Evolutionary conservation across 2,888 invertebrate genomes (phyloP).

Genomic region (Drosophila helvetica): DNA sequence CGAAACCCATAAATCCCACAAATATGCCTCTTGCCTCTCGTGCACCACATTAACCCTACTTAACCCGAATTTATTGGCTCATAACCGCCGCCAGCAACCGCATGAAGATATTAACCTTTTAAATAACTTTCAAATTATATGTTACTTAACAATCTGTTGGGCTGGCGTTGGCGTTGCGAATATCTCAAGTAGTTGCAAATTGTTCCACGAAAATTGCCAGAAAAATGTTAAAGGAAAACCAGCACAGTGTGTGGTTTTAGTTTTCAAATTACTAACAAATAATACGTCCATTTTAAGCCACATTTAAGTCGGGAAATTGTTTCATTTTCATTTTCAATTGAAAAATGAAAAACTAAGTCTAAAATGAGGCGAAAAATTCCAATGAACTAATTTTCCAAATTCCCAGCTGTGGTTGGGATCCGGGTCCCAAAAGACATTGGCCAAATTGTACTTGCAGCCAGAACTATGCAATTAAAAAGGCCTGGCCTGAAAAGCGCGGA

Average conservation of each 20-base stretch:
- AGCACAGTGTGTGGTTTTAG: neutral
- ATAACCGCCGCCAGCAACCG: constrained; percentile 48
- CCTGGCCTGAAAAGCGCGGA: too few relatives aligned
- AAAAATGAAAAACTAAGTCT: too few relatives aligned
- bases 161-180: constrained; percentile 48
- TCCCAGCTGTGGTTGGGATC: constrained; percentile 24
- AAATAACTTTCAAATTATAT: constrained; percentile 62
- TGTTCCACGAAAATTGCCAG: constrained; percentile 16
- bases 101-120: constrained; percentile 69
- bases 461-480: constrained; percentile 61
- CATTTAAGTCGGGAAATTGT: constrained; percentile 8
- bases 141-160: constrained; percentile 49
- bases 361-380: constrained; percentile 4
- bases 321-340: neutral
- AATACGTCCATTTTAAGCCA: neutral
- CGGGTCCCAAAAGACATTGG: constrained; percentile 19
- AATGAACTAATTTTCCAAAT: constrained; percentile 44
- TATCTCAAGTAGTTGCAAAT: constrained; percentile 58
- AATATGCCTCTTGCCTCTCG: constrained; percentile 8
- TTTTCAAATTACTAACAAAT: neutral
- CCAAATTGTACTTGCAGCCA: constrained; percentile 42
- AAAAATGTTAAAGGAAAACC: constrained; percentile 37
- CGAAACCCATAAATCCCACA: neutral
- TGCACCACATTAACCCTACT: constrained; percentile 64
- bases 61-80: constrained; percentile 55